Evolutionary conservation across 2,113 vertebrate genomes (phyloP), one percentile per base, ranked within the genome.

Genomic region (Cathartes aura): DNA sequence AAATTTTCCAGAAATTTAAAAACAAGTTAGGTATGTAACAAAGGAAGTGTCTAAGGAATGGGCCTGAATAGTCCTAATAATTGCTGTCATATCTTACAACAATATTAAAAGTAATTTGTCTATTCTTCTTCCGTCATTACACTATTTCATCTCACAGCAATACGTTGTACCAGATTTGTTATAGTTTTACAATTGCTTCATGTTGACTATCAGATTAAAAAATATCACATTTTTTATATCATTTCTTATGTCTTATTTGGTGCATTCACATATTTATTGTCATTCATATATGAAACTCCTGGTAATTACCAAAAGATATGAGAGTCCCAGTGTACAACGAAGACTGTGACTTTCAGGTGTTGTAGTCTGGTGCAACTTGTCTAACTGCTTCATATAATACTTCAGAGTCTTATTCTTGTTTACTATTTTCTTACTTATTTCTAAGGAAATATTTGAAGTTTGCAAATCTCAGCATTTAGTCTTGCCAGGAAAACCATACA

Each of bases 161-260:
- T 55, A 27, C 2, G 0, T 30, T 40, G 2, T 29, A 62, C 3
- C 13, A 66, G 3, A 1, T 62, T 53, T 58, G 7, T 53, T 53
- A 40, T 9, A 45, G 42, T 53, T 91, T 84, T 64, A 29, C 1
- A 76, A 8, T 60, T 72, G 2, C 8, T 72, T 83, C n/a, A 58
- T 7, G 1, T 30, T 78, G 55, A 80, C 8, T 40, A 83, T 43
- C 32, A 56, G 34, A 70, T 70, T 80, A 9, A 42, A 74, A 89
- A 42, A 5, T 7, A 34, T 2, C 1, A 36, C 9, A 16, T 48
- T 53, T 64, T 4, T 24, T 0, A 52, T 73, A 45, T 56, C 0
- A 27, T 60, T 80, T 79, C 8, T 80, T 63, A n/a, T 30, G 3
- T 42, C 9, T 21, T 40, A 4, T 15, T n/a, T 38, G 1, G 1